These are phyloP conservation scores for Ptiloglossa arizonensis DNA, from an alignment of 1,140 invertebrate species.

Conservation along the genomic window DNA sequence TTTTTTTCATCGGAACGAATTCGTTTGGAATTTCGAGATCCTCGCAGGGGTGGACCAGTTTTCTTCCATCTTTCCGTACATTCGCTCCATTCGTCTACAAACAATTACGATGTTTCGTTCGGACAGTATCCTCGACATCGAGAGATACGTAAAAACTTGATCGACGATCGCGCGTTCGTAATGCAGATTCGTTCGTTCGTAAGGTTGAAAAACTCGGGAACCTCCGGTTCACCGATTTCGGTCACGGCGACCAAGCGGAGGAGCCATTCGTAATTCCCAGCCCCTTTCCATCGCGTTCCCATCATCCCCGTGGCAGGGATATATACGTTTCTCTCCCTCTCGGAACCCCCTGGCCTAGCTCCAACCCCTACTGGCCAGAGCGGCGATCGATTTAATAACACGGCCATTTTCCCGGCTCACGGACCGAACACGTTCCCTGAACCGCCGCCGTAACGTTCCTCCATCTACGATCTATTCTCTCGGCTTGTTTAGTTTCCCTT, in stretches of 20 bases:
- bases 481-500: constrained; percentile 46
- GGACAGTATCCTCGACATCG: no score
- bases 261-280: constrained; percentile 62
- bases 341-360: constrained; percentile 66
- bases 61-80: no score
- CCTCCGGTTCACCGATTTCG: constrained; percentile 29
- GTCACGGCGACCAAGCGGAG: constrained; percentile 41
- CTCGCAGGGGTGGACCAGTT: no score
- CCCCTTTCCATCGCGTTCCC: constrained; percentile 59
- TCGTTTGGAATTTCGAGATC: no score
- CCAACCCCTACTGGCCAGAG: constrained; percentile 68
- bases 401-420: constrained; percentile 74
- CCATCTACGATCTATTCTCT: constrained; percentile 30
- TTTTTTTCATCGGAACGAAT: no score
- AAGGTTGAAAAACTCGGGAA: not conserved
- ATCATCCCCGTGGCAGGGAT: constrained; percentile 42
- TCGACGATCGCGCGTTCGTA: no score
- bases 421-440: constrained; percentile 65
- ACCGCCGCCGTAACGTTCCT: constrained; percentile 43
- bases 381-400: constrained; percentile 79
- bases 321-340: constrained; percentile 46
- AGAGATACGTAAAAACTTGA: no score
- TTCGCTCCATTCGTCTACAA: no score
- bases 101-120: no score
- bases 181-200: no score